phyloP scores from a whole-genome alignment of 2,797 vertebrate genomes.

The Micrastur ruficollis region DNA sequence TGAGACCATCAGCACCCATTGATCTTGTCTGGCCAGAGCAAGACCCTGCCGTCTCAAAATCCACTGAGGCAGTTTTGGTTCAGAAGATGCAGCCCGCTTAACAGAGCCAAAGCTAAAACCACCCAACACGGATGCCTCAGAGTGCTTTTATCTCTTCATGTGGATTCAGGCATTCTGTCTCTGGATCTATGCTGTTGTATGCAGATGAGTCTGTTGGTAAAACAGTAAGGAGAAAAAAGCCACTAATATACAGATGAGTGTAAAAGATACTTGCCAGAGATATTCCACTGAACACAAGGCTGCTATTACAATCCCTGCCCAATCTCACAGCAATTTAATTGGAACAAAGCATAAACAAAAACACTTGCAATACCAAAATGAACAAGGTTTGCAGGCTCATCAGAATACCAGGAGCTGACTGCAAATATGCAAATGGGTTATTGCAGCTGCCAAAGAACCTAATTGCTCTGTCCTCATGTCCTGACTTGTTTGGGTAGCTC shows the following conservation, averaged over 20 bases:
- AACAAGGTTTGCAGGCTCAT: conserved; percentile 28
- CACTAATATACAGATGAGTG: not conserved
- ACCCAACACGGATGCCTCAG: not conserved
- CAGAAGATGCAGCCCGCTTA: not conserved
- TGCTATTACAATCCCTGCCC: not conserved
- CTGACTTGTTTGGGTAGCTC: not conserved
- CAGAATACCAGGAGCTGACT: conserved; percentile 4
- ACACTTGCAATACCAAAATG: conserved; percentile 5
- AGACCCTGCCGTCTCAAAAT: not conserved
- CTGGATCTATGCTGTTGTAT: not conserved
- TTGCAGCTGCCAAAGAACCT: conserved; percentile 5
- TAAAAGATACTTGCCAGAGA: not conserved
- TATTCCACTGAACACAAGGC: not conserved
- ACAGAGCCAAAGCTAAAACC: not conserved
- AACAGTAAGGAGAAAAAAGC: not conserved
- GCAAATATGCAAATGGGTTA: not conserved
- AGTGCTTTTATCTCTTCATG: not conserved
- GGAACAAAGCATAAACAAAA: conserved; percentile 30
- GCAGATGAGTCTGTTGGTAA: not conserved
- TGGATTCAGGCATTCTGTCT: not conserved
- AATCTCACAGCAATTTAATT: conserved; percentile 4
- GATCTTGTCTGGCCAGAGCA: not conserved
- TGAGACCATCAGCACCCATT: not conserved
- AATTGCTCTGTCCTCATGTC: not conserved
- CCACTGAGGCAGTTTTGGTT: not conserved